Base-by-base conservation (phyloP, 2,888 invertebrate genomes). In the Didymodactylos carnosus region DNA sequence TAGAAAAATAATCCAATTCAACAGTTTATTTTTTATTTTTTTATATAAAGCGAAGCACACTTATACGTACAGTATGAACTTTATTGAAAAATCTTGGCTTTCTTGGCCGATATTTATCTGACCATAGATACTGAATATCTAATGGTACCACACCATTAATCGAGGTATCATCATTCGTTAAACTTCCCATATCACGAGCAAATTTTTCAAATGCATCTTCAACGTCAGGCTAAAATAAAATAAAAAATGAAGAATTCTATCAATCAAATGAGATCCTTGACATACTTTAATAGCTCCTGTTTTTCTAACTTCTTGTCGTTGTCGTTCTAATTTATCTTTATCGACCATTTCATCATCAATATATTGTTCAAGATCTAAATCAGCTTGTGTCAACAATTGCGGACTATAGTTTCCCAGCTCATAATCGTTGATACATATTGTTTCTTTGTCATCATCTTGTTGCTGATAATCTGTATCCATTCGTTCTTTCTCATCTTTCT, bases 21-120 rank as follows among this genome's bases (percentile, higher is more conserved):
- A n/a, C n/a, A n/a, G n/a, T n/a, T n/a, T n/a, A n/a, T n/a, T n/a
- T n/a, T n/a, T n/a, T n/a, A n/a, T n/a, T n/a, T n/a, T n/a, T n/a
- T n/a, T n/a, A n/a, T n/a, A n/a, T n/a, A n/a, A n/a, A n/a, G 10
- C 39, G 78, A 80, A 79, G 76, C 82, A 83, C 35, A n/a, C 19
- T 1, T 62, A 16, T 7, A 62, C 35, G 19, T 62, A 62, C 62
- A 6, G 86, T 86, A 78, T 86, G 86, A 11, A 88, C 87, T 76
- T 87, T 83, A 86, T 99, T 99, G 85, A 98, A 95, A 85, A 98
- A 99, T 27, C 97, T 85, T 1, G 98, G 98, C 81, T 98, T 98
- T 70, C 97, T 85, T 0, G 98, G 98, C 16, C 97, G 86, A 84
- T 97, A 98, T 85, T 97, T 98, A 84, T 98, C 97, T 0, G 94